These are phyloP conservation scores for Heliopora coerulea DNA, from an alignment of 92 coral and sea anemone genomes.

Conservation along the genomic window DNA sequence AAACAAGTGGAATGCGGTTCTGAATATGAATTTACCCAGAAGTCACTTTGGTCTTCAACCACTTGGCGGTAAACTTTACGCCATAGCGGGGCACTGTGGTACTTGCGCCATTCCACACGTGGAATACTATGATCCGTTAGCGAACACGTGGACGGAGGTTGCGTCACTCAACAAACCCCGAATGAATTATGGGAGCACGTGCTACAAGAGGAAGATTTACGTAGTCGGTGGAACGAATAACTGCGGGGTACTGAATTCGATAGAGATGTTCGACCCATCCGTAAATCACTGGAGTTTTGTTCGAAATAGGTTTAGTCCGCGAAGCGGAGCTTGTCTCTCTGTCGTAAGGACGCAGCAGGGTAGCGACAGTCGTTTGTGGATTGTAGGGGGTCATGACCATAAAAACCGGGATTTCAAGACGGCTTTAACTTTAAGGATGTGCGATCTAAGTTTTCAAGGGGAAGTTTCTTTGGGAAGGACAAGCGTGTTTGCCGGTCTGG, in stretches of 20 bases:
- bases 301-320: constrained; percentile 93
- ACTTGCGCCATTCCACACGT: constrained; percentile 97
- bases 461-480: constrained; percentile 29
- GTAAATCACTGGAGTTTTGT: constrained; percentile 89
- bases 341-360: constrained; percentile 80
- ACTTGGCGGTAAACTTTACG: constrained; percentile 84
- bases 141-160: constrained; percentile 92
- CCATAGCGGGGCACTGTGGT: constrained; percentile 90
- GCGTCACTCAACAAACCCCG: constrained; percentile 93
- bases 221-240: constrained; percentile 91
- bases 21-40: constrained; percentile 92
- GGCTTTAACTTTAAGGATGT: constrained; percentile 34
- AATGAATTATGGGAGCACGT: constrained; percentile 84
- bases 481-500: constrained; percentile 34
- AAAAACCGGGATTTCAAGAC: constrained; percentile 71
- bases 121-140: constrained; percentile 89
- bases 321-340: constrained; percentile 79
- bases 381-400: constrained; percentile 91
- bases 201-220: constrained; percentile 77
- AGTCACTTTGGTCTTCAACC: constrained; percentile 86
- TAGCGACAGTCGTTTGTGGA: constrained; percentile 53
- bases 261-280: constrained; percentile 91
- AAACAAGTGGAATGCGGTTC: constrained; percentile 90
- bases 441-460: constrained; percentile 38
- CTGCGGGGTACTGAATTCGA: constrained; percentile 86